Conservation (phyloP, 2,888 invertebrate genomes). For the Lydus trimaculatus region DNA sequence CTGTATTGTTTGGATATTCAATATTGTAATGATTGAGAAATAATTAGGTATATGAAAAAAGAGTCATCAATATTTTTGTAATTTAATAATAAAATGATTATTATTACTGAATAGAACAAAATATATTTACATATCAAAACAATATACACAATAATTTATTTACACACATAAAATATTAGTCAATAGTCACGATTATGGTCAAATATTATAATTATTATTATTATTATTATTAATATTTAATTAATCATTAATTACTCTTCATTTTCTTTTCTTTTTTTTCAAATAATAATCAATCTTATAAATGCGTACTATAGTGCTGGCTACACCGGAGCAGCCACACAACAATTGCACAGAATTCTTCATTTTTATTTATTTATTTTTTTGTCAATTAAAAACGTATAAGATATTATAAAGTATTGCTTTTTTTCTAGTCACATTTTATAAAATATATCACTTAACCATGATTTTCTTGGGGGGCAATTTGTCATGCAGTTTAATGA, state of each 20-base stretch:
- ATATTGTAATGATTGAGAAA: background rate
- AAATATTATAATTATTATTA: slow-evolving; percentile 34
- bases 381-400: slow-evolving; percentile 60
- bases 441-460: slow-evolving; percentile 71
- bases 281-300: slow-evolving; percentile 27
- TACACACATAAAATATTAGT: slow-evolving; percentile 60
- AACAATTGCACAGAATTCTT: slow-evolving; percentile 58
- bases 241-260: slow-evolving; percentile 6
- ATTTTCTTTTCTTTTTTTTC: background rate
- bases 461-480: slow-evolving; percentile 37
- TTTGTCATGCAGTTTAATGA: background rate
- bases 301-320: slow-evolving; percentile 54
- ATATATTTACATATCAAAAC: slow-evolving; percentile 63
- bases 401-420: slow-evolving; percentile 81
- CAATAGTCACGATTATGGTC: slow-evolving; percentile 57
- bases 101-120: slow-evolving; percentile 62
- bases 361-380: slow-evolving; percentile 55
- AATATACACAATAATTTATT: slow-evolving; percentile 63
- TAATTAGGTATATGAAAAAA: background rate
- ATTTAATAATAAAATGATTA: slow-evolving; percentile 58
- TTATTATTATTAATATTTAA: slow-evolving; percentile 21
- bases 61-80: slow-evolving; percentile 51
- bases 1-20: background rate
- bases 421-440: slow-evolving; percentile 78
- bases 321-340: slow-evolving; percentile 50